Conservation (phyloP, 2,797 vertebrate genomes). For the Dermochelys coriacea region DNA sequence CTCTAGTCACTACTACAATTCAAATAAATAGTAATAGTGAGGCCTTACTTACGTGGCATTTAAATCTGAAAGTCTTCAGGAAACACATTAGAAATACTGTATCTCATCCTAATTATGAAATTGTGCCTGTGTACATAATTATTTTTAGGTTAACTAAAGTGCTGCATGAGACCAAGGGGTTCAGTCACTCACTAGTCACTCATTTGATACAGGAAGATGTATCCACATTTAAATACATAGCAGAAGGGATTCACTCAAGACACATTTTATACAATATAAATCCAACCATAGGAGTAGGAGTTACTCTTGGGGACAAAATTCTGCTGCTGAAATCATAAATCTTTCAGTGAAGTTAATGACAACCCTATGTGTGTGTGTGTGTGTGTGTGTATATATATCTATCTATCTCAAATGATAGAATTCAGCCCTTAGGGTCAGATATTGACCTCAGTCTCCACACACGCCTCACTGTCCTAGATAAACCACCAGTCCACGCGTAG, state of each 20-base stretch:
- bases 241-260: constrained; percentile 8
- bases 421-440: neutral
- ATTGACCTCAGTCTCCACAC: neutral
- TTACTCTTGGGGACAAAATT: neutral
- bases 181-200: constrained; percentile 22
- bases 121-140: neutral
- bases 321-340: neutral
- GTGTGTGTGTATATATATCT: too few species aligned
- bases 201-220: neutral
- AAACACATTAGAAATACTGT: neutral
- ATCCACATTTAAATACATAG: neutral
- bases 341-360: neutral
- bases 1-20: neutral
- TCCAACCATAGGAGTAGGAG: neutral
- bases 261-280: constrained; percentile 6
- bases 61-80: neutral
- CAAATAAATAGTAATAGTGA: neutral
- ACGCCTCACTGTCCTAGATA: neutral
- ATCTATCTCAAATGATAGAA: neutral
- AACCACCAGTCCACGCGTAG: too few species aligned
- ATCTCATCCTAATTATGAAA: neutral
- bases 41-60: neutral
- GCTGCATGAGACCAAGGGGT: neutral
- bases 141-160: neutral
- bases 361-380: too few species aligned